Evolutionary conservation across 2,113 vertebrate genomes (phyloP), one percentile per base, ranked within the genome.

Genomic region (Macquaria australasica): DNA sequence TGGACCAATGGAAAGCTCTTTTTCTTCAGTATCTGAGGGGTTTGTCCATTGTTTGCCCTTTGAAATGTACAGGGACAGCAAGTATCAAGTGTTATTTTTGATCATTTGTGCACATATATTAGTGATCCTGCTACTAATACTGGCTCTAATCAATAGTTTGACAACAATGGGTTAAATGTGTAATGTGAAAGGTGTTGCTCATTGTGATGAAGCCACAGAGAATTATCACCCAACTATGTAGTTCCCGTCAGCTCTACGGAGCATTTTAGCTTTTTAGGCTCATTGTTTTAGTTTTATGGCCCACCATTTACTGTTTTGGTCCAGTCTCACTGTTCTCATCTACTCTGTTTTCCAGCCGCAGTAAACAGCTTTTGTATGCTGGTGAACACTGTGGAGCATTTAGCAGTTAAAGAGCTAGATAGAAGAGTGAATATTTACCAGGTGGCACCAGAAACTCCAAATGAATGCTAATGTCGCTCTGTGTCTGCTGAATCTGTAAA

Each of bases 231-330:
- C 14, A n/a, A n/a, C 8, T 39, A 34, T 39, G 70, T 70, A 79
- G 34, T 60, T 25, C 43, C 21, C 59, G 1, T n/a, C 18, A 14
- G 28, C 25, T 48, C 6, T 14, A 9, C 25, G 12, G 8, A 41
- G 4, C 82, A 77, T 23, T 53, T 79, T 53, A 34, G 14, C 69
- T 53, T 39, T 59, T 51, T 20, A 73, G 31, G 34, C 14, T 50
- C 41, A 69, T 70, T 63, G 63, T 75, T 45, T 48, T 37, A n/a
- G 15, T 80, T 81, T 86, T 67, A 71, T 39, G 34, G 31, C 0
- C 18, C 5, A 72, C 16, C 51, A 31, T 81, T 86, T 59, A 51
- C n/a, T 58, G 43, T 62, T 55, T 74, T 73, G 10, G 14, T 53
- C 45, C 43, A 12, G 48, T 45, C 37, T n/a, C 50, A 48, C 15